These are phyloP conservation scores for Pogonognathellus flavescens DNA, from an alignment of 1,140 invertebrate genomes.

Conservation along the genomic window DNA sequence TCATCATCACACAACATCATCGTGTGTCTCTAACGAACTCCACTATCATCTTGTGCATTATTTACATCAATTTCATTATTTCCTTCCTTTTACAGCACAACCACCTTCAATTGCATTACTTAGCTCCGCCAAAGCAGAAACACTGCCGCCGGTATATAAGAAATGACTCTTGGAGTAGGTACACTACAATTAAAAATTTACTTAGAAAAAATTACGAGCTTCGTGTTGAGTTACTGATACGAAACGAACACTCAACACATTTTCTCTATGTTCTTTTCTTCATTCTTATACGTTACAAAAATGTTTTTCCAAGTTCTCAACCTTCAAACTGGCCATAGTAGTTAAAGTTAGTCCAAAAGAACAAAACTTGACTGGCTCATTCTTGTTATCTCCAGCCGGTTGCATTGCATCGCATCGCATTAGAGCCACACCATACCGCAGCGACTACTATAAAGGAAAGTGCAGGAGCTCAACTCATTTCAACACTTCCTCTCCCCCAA, in stretches of 20 bases:
- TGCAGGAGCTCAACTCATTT: slow-evolving; percentile 19
- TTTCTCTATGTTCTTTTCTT: too few relatives aligned
- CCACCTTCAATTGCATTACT: background rate
- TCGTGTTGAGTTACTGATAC: background rate
- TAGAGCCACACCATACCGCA: background rate
- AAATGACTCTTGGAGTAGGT: background rate
- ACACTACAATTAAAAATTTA: slow-evolving; percentile 47
- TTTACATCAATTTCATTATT: slow-evolving; percentile 16
- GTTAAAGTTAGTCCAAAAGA: too few relatives aligned
- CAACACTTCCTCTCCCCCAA: slow-evolving; percentile 38
- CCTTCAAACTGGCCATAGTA: background rate
- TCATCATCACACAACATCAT: background rate
- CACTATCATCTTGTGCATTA: slow-evolving; percentile 28
- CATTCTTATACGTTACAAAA: background rate
- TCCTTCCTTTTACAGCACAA: background rate
- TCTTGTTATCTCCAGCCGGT: slow-evolving; percentile 16
- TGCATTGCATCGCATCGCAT: background rate
- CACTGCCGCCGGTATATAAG: background rate
- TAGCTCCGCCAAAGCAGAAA: background rate
- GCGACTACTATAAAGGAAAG: background rate
- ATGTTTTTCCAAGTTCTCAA: background rate
- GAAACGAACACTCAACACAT: background rate
- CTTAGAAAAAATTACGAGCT: slow-evolving; percentile 30
- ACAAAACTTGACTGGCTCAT: background rate
- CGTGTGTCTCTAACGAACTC: background rate